Evolutionary conservation across 2,888 invertebrate species (phyloP).

Genomic region (Sminthurinus aureus): DNA sequence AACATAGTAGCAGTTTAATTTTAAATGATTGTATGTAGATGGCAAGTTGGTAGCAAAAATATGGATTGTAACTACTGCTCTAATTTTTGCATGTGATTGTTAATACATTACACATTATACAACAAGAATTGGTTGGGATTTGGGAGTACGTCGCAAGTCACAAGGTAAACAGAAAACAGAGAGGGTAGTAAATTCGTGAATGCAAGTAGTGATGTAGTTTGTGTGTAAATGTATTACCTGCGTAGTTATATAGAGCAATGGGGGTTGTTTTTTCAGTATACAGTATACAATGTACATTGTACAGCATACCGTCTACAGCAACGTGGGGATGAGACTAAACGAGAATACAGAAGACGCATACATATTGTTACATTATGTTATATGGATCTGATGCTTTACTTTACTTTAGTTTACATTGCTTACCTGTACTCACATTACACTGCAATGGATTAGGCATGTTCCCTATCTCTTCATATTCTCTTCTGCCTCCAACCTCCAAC

Average conservation of each 20-base stretch:
- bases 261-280: neutral
- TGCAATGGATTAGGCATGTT: too few species aligned
- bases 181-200: too few species aligned
- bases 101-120: too few species aligned
- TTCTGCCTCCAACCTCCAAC: conserved; percentile 25
- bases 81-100: neutral
- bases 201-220: neutral
- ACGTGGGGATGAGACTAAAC: conserved; percentile 2
- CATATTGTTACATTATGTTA: neutral
- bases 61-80: neutral
- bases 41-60: conserved; percentile 9
- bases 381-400: neutral
- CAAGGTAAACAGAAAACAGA: too few species aligned
- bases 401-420: neutral
- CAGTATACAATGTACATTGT: neutral
- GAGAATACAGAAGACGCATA: conserved; percentile 5
- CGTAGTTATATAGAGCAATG: neutral
- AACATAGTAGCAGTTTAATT: too few species aligned
- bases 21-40: neutral
- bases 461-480: too few species aligned
- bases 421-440: too few species aligned
- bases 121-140: too few species aligned
- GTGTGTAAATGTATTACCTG: neutral
- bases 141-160: too few species aligned
- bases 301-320: neutral